phyloP scores from a whole-genome alignment of 2,888 invertebrate species.

The Stramonita haemastoma region DNA sequence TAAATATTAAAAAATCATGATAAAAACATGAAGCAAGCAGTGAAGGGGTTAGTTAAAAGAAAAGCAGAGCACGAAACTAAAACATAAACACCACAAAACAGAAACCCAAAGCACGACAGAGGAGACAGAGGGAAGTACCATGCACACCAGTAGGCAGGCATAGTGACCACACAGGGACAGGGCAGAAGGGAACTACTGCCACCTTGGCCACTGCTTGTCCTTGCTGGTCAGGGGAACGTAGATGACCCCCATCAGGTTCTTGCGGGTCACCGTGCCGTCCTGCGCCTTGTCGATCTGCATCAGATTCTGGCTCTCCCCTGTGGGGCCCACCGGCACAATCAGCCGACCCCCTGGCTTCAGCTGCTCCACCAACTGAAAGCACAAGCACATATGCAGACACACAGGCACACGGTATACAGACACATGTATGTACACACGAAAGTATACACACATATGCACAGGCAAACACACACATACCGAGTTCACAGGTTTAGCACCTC shows the following conservation, averaged over 20 bases:
- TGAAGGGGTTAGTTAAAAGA: neutral
- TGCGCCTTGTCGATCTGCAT: constrained; percentile 92
- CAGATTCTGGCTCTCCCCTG: constrained; percentile 86
- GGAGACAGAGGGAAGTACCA: neutral
- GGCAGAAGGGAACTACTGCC: constrained; percentile 51
- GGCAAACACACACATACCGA: constrained; percentile 57
- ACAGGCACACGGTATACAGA: too few species aligned
- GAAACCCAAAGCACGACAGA: neutral
- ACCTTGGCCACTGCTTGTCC: constrained; percentile 84
- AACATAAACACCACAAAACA: neutral
- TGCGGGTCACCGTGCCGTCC: constrained; percentile 87
- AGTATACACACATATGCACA: too few species aligned
- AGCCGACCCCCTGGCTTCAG: constrained; percentile 94
- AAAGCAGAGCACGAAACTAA: neutral
- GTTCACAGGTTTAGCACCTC: too few species aligned
- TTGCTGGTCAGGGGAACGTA: constrained; percentile 97
- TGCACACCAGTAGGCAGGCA: neutral
- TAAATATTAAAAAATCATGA: too few species aligned
- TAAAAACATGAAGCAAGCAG: neutral
- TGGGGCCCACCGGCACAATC: constrained; percentile 88
- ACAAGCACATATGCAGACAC: neutral
- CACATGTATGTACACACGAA: neutral
- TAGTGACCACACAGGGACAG: neutral
- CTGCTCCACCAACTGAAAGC: constrained; percentile 86
- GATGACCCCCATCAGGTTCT: constrained; percentile 94